Conservation (phyloP, 2,113 vertebrate genomes). For the Arenaria interpres region DNA sequence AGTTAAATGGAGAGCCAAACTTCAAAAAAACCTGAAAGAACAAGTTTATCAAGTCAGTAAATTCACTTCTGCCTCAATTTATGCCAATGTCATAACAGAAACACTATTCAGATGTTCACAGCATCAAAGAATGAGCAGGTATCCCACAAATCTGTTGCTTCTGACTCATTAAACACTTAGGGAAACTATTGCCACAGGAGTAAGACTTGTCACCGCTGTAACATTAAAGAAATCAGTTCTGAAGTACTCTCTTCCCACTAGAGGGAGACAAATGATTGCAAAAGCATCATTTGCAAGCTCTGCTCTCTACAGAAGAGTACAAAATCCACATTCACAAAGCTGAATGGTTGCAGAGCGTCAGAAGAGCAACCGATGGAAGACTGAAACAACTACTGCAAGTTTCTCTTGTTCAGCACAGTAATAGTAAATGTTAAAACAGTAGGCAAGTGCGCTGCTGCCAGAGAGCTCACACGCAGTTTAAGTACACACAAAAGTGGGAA, state of each 20-base stretch:
- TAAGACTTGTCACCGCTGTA: not conserved
- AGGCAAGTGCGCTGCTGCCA: not conserved
- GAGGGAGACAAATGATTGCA: slow-evolving; percentile 55
- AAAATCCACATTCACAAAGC: not conserved
- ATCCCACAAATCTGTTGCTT: not conserved
- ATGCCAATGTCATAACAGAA: not conserved
- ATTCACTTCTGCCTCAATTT: not conserved
- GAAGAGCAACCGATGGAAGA: not conserved
- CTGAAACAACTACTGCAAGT: not conserved
- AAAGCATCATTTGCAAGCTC: not conserved
- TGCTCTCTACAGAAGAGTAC: not conserved
- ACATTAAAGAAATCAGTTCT: not conserved
- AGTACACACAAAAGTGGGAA: not conserved
- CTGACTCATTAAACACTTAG: not conserved
- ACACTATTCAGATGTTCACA: not conserved
- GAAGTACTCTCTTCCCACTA: slow-evolving; percentile 19
- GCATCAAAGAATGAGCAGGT: not conserved
- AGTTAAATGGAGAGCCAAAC: not conserved
- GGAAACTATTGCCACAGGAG: not conserved
- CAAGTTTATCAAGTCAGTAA: not conserved
- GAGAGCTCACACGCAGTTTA: not conserved
- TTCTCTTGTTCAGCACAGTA: not conserved
- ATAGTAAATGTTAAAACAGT: not conserved
- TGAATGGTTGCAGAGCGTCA: not conserved
- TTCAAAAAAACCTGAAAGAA: not conserved